These are phyloP conservation scores for Aspidiotus rigidus DNA, from an alignment of 2,888 invertebrate genomes.

Conservation along the genomic window DNA sequence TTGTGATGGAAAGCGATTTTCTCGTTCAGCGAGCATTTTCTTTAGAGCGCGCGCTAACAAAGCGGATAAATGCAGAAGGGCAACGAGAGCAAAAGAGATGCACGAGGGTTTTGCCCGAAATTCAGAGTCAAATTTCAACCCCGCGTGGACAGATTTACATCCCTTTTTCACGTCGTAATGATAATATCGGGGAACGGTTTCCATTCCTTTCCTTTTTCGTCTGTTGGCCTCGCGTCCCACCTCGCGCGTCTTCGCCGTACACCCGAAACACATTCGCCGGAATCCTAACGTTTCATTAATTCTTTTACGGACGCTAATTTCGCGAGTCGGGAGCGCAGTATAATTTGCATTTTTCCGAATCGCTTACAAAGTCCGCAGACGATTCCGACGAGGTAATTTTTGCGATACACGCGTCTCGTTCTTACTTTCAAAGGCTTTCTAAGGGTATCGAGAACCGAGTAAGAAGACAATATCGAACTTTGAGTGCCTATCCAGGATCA, in stretches of 20 bases:
- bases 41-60: conserved; percentile 5
- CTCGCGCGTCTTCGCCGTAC: neutral
- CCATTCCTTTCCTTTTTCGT: conserved; percentile 1
- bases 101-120: conserved; percentile 18
- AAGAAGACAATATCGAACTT: no score
- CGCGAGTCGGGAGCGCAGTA: neutral
- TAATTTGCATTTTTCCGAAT: conserved; percentile 23
- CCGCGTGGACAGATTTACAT: conserved; percentile 31
- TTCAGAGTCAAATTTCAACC: conserved; percentile 33
- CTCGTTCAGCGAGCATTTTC: conserved; percentile 31
- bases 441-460: no score
- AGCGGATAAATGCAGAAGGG: no score
- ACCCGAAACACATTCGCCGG: neutral
- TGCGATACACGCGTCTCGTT: no score
- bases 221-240: neutral
- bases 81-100: no score
- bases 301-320: conserved; percentile 27
- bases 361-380: no score
- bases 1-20: conserved; percentile 33
- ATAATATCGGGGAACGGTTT: conserved; percentile 23
- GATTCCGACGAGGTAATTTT: no score
- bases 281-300: conserved; percentile 31
- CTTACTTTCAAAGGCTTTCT: no score
- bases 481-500: no score
- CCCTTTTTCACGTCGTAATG: conserved; percentile 19